A percentile compares a stretch with the other conserved stretches of the same genome.
These are phyloP conservation scores for Cephus sareptanus DNA, from an alignment of 2,888 invertebrate species.

Conservation along the genomic window DNA sequence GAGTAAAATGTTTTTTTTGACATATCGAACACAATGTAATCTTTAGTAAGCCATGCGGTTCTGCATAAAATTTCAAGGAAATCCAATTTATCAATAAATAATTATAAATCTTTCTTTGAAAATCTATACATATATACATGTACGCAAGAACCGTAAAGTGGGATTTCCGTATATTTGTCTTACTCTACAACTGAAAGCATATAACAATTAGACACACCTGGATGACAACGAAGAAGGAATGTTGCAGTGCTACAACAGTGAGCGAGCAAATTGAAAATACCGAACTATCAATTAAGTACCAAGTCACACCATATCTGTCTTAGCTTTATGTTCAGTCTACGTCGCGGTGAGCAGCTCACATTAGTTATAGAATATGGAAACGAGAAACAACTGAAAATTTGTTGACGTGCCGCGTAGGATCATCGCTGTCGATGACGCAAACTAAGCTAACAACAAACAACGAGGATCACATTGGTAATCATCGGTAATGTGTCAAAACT, in stretches of 20 bases:
- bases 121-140: not conserved
- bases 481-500: not conserved
- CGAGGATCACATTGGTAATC: not conserved
- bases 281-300: not conserved
- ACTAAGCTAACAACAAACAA: not conserved
- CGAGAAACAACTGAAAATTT: not conserved
- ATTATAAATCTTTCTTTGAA: not conserved
- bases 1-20: not conserved
- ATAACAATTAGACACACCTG: not conserved
- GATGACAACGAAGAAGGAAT: not conserved
- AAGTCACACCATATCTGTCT: not conserved
- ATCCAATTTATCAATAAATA: not conserved
- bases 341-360: not conserved
- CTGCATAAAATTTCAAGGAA: not conserved
- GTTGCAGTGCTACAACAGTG: not conserved
- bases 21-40: not conserved
- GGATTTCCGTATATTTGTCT: not conserved
- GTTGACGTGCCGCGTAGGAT: not conserved
- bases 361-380: not conserved
- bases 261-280: not conserved
- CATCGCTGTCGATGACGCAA: not conserved
- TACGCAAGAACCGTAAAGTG: not conserved
- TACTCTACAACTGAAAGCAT: not conserved
- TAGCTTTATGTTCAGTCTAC: not conserved
- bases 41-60: not conserved